Conservation (phyloP, 2,888 invertebrate species). For the Bellardia bayeri region DNA sequence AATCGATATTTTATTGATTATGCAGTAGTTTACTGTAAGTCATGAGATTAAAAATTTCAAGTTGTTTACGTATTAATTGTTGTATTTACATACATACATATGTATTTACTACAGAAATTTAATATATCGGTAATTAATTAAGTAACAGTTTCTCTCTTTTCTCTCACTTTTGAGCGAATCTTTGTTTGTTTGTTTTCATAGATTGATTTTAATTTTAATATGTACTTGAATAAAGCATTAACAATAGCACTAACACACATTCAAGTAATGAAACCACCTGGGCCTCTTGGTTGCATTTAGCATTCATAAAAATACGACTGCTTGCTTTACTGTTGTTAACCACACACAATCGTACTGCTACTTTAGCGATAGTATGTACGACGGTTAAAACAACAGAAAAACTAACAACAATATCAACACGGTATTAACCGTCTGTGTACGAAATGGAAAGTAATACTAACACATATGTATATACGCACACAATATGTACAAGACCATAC, state of each 20-base stretch:
- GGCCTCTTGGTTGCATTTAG: conserved; percentile 41
- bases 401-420: conserved; percentile 25
- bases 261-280: conserved; percentile 48
- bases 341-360: conserved; percentile 35
- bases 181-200: background rate
- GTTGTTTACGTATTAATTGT: no score
- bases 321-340: conserved; percentile 40
- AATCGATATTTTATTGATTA: no score
- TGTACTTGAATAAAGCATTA: conserved; percentile 50
- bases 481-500: background rate
- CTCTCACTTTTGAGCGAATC: background rate
- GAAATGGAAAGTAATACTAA: conserved; percentile 54
- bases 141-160: background rate
- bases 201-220: conserved; percentile 19
- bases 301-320: conserved; percentile 22
- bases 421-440: conserved; percentile 25
- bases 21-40: no score
- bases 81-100: no score
- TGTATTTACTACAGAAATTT: background rate
- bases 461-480: background rate
- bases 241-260: conserved; percentile 42
- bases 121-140: background rate
- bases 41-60: no score
- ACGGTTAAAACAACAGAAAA: conserved; percentile 10
- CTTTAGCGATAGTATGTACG: background rate